phyloP scores from a whole-genome alignment of 2,888 invertebrate genomes.

The Thera obeliscata region DNA sequence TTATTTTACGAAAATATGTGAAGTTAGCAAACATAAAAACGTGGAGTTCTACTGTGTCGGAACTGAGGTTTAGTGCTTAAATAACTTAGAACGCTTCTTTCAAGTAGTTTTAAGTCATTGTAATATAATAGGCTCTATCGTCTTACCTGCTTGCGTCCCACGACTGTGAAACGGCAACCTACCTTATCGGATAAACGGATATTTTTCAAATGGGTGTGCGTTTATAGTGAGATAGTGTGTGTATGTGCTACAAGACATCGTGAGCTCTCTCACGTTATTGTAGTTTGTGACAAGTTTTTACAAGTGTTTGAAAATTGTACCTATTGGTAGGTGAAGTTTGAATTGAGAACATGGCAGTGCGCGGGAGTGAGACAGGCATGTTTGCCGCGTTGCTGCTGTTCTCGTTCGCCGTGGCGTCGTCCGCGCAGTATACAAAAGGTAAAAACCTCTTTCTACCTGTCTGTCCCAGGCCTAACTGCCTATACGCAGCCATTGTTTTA shows the following conservation, averaged over 20 bases:
- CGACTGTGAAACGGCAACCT: constrained; percentile 78
- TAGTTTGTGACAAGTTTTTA: constrained; percentile 76
- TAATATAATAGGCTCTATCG: constrained; percentile 80
- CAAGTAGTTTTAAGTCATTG: constrained; percentile 79
- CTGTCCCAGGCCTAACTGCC: constrained; percentile 57
- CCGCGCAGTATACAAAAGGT: constrained; percentile 80
- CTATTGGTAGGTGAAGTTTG: constrained; percentile 50
- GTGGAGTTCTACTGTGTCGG: constrained; percentile 64
- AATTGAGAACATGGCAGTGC: constrained; percentile 67
- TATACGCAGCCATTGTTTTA: constrained; percentile 68
- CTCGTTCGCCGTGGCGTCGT: constrained; percentile 72
- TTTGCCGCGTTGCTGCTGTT: constrained; percentile 70
- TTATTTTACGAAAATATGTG: constrained; percentile 80
- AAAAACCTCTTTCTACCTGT: constrained; percentile 71
- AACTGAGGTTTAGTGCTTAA: constrained; percentile 64
- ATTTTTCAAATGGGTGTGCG: constrained; percentile 84
- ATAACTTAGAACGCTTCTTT: constrained; percentile 58
- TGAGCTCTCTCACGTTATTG: constrained; percentile 67
- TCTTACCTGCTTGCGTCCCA: constrained; percentile 82
- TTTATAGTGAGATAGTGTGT: constrained; percentile 80
- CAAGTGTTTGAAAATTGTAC: constrained; percentile 67
- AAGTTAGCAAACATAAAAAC: constrained; percentile 74
- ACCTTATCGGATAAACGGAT: constrained; percentile 81
- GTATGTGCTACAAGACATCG: constrained; percentile 75
- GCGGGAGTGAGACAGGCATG: constrained; percentile 71